These are phyloP conservation scores for Pluvianellus socialis DNA, from an alignment of 2,113 vertebrate genomes.

Conservation along the genomic window DNA sequence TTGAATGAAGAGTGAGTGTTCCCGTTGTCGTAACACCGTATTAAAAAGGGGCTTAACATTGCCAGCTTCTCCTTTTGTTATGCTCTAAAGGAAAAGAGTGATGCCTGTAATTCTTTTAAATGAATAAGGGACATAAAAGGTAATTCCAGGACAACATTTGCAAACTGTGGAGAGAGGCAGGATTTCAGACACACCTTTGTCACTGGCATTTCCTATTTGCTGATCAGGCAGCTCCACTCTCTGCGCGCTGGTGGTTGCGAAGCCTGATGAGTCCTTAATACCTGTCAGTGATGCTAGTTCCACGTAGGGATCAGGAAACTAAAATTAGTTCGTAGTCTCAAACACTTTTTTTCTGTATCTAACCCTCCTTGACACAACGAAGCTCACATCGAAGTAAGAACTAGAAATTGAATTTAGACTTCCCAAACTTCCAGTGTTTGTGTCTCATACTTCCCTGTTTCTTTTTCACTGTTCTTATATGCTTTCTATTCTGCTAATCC, in stretches of 20 bases:
- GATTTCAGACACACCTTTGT: constrained; percentile 3
- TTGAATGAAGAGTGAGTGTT: background rate
- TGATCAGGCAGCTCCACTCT: constrained; percentile 26
- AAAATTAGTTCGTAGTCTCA: constrained; percentile 15
- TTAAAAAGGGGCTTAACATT: background rate
- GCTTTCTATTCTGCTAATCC: background rate
- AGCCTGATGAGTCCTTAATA: constrained; percentile 36
- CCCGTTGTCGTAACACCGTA: background rate
- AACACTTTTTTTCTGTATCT: background rate
- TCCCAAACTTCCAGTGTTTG: background rate
- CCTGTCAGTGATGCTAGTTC: constrained; percentile 12
- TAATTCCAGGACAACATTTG: background rate
- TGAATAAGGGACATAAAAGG: background rate
- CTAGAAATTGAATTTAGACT: background rate
- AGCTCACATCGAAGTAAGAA: background rate
- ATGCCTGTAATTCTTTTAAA: background rate
- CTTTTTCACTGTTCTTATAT: background rate
- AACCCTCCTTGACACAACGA: background rate
- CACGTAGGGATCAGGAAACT: constrained; percentile 16
- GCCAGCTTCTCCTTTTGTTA: background rate
- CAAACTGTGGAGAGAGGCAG: background rate
- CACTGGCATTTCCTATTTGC: background rate
- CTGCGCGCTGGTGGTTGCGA: background rate
- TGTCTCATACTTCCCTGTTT: background rate
- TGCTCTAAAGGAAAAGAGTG: background rate